Percentiles rank a stretch among this genome's conserved stretches.
phyloP scores from a whole-genome alignment of 2,888 invertebrate species.

The Doris montereyensis region DNA sequence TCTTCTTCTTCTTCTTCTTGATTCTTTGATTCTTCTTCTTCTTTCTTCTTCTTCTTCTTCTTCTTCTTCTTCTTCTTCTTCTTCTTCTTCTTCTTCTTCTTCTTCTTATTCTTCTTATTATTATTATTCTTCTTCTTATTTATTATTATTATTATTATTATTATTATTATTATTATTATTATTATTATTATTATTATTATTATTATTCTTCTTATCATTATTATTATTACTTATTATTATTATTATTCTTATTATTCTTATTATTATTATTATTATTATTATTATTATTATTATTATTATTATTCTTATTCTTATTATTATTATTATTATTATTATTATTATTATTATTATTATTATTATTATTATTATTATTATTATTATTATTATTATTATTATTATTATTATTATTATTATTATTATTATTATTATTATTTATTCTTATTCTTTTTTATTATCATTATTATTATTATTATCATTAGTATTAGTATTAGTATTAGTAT shows the following conservation, averaged over 20 bases:
- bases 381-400: background rate
- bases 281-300: background rate
- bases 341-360: background rate
- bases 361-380: background rate
- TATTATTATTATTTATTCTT: background rate
- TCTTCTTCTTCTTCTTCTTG: background rate
- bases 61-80: background rate
- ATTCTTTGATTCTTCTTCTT: background rate
- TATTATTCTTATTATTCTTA: background rate
- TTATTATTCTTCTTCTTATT: background rate
- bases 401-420: background rate
- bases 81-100: background rate
- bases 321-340: background rate
- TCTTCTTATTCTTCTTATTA: background rate
- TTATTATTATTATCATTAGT: background rate
- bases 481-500: background rate
- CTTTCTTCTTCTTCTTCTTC: background rate
- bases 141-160: background rate
- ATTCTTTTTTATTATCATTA: background rate
- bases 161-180: slow-evolving; percentile 2
- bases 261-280: background rate
- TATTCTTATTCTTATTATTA: background rate
- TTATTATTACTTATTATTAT: background rate
- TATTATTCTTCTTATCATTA: background rate
- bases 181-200: background rate